phyloP scores from a whole-genome alignment of 1,140 invertebrate genomes.

The Dolichoris vasculosae region DNA sequence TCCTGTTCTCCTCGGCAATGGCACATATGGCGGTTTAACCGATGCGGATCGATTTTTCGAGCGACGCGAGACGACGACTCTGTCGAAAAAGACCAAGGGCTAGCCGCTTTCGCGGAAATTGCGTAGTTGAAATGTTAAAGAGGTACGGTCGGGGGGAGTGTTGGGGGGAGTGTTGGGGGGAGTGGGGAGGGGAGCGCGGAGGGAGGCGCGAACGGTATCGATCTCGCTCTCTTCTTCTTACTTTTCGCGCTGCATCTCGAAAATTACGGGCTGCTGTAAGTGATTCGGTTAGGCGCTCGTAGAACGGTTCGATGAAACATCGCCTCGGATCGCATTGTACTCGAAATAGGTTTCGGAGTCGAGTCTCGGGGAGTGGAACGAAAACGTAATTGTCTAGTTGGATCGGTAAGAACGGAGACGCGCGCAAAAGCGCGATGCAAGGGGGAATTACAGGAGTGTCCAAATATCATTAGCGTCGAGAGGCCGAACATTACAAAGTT shows the following conservation, averaged over 20 bases:
- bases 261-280: slow-evolving; percentile 35
- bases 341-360: not conserved
- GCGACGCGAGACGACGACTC: not conserved
- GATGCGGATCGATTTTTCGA: slow-evolving; percentile 40
- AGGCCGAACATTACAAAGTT: slow-evolving; percentile 14
- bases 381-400: slow-evolving; percentile 25
- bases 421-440: not conserved
- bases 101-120: slow-evolving; percentile 40
- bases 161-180: not conserved
- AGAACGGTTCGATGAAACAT: not conserved
- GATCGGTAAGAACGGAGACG: not conserved
- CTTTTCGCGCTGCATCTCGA: not conserved
- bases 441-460: slow-evolving; percentile 18
- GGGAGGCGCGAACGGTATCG: not conserved
- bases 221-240: not conserved
- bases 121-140: slow-evolving; percentile 50
- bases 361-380: not conserved
- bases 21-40: slow-evolving; percentile 32
- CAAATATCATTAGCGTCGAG: slow-evolving; percentile 33
- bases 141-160: slow-evolving; percentile 18
- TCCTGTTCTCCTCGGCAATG: not conserved
- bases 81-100: not conserved
- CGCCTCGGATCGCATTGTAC: not conserved
- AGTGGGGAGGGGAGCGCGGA: not conserved
- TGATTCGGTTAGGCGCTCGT: slow-evolving; percentile 38